phyloP scores from a whole-genome alignment of 2,113 vertebrate species.

The Pholis gunnellus region DNA sequence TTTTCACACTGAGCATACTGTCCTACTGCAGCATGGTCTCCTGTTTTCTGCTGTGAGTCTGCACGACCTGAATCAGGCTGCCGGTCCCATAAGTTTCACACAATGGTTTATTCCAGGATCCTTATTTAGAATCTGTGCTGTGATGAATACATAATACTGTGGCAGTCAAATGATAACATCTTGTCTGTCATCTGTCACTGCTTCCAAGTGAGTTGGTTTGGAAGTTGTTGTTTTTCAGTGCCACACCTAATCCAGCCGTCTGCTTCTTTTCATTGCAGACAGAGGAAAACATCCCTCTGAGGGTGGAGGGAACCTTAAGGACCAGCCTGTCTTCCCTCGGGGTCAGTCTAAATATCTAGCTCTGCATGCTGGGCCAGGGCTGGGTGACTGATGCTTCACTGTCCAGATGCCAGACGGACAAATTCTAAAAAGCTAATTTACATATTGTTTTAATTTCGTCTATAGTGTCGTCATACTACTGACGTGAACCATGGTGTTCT shows the following conservation, averaged over 20 bases:
- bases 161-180: not conserved
- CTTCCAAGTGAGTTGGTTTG: not conserved
- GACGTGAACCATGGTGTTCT: not conserved
- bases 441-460: not conserved
- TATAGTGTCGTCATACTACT: not conserved
- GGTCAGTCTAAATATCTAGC: constrained; percentile 80
- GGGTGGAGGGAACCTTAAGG: constrained; percentile 86
- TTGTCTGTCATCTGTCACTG: not conserved
- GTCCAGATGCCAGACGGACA: constrained; percentile 43
- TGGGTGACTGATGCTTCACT: constrained; percentile 49
- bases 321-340: constrained; percentile 91
- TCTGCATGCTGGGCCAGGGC: constrained; percentile 48
- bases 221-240: not conserved
- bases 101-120: not conserved
- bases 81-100: constrained; percentile 1
- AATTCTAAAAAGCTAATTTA: constrained; percentile 22
- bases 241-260: not conserved
- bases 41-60: not conserved
- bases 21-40: not conserved
- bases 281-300: constrained; percentile 86
- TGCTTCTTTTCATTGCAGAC: constrained; percentile 72
- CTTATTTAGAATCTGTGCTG: not conserved
- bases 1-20: not conserved
- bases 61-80: constrained; percentile 14
- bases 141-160: constrained; percentile 17